Percentiles rank a stretch among this genome's conserved stretches.
phyloP scores from a whole-genome alignment of 2,888 invertebrate genomes.

The Polydrusus cervinus region DNA sequence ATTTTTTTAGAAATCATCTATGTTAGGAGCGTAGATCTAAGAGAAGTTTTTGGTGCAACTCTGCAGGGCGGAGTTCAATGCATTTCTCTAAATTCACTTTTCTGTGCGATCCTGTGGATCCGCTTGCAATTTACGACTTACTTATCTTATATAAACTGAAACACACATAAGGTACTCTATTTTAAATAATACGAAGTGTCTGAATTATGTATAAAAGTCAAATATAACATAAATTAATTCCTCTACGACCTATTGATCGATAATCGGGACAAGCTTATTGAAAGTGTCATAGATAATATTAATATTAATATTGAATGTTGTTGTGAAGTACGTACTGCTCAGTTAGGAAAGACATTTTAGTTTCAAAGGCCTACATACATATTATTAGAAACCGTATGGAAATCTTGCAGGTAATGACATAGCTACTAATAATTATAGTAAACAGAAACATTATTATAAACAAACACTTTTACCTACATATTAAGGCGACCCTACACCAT shows the following conservation, averaged over 20 bases:
- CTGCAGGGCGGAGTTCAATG: too few relatives aligned
- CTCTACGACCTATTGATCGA: constrained; percentile 37
- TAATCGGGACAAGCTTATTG: constrained; percentile 49
- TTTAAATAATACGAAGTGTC: constrained; percentile 29
- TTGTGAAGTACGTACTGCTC: constrained; percentile 26
- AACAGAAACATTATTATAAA: not conserved
- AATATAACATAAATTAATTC: constrained; percentile 30
- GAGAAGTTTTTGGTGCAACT: too few relatives aligned
- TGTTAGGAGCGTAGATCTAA: too few relatives aligned
- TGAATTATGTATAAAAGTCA: constrained; percentile 17
- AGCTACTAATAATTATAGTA: not conserved
- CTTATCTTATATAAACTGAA: not conserved
- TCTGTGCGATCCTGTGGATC: too few relatives aligned
- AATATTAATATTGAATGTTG: constrained; percentile 31
- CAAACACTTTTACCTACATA: not conserved
- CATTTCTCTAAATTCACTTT: too few relatives aligned
- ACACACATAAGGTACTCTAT: not conserved
- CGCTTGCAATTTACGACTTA: too few relatives aligned
- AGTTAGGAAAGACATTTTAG: constrained; percentile 17
- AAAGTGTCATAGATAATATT: constrained; percentile 52
- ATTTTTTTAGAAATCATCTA: too few relatives aligned
- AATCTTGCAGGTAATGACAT: not conserved
- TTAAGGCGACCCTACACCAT: too few relatives aligned
- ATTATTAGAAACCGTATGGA: constrained; percentile 4
- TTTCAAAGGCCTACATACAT: constrained; percentile 11